Percentiles rank a stretch among this genome's conserved stretches.
Evolutionary conservation across 2,888 invertebrate genomes (phyloP).

Genomic region (Microchrysa polita): DNA sequence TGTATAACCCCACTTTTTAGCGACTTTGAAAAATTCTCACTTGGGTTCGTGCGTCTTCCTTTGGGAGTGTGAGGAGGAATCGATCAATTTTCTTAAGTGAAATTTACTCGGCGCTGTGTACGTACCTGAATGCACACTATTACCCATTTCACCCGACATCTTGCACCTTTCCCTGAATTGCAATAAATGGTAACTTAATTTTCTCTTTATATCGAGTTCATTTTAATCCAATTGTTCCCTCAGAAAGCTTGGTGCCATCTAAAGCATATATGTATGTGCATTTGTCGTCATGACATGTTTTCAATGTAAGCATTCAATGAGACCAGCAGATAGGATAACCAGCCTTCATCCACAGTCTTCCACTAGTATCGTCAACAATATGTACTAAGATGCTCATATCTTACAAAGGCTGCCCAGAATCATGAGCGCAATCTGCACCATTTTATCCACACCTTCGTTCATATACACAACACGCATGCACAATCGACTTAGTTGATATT

Average conservation of each 20-base stretch:
- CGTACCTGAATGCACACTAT: too few species aligned
- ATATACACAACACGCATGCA: conserved; percentile 32
- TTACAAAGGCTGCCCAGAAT: background rate
- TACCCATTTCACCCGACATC: too few species aligned
- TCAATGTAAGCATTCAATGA: conserved; percentile 28
- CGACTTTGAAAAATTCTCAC: too few species aligned
- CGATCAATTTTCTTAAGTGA: too few species aligned
- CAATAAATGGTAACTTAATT: background rate
- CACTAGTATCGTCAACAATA: background rate
- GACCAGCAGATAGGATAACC: conserved; percentile 24
- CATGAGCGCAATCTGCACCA: conserved; percentile 16
- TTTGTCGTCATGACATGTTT: conserved; percentile 41
- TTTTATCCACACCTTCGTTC: conserved; percentile 20
- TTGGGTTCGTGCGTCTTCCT: too few species aligned
- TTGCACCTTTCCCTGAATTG: background rate
- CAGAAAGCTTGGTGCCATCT: conserved; percentile 1
- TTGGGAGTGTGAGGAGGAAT: too few species aligned
- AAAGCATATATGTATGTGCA: too few species aligned
- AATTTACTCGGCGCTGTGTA: too few species aligned
- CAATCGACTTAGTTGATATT: conserved; percentile 52
- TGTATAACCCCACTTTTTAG: too few species aligned
- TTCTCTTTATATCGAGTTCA: background rate
- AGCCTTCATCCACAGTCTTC: background rate
- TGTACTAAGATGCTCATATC: background rate
- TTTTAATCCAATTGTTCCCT: background rate